Evolutionary conservation across 2,797 vertebrate genomes (phyloP).

Genomic region (Pelobates cultripes): DNA sequence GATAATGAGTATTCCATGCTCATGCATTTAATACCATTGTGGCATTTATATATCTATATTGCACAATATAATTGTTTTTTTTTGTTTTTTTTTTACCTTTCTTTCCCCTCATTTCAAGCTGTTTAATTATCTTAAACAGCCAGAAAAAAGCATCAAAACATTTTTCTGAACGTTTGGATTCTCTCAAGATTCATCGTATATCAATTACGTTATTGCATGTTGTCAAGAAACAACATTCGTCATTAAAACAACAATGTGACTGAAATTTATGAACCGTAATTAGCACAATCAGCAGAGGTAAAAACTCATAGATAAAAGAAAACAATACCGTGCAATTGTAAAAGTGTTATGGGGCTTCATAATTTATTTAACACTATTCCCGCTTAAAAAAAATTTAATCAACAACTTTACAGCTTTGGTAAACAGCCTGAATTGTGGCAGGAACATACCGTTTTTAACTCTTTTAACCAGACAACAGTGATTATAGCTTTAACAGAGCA

Average conservation of each 20-base stretch:
- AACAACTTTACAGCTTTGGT: neutral
- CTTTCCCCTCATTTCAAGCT: neutral
- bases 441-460: too few relatives aligned
- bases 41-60: slow-evolving; percentile 32
- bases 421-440: neutral
- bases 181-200: slow-evolving; percentile 29
- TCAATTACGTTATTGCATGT: slow-evolving; percentile 46
- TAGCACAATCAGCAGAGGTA: slow-evolving; percentile 16
- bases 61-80: slow-evolving; percentile 3
- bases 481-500: too few relatives aligned
- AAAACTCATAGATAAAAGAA: slow-evolving; percentile 6
- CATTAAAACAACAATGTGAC: slow-evolving; percentile 32
- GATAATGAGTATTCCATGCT: slow-evolving; percentile 38
- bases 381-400: neutral
- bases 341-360: neutral
- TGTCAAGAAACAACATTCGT: slow-evolving; percentile 35
- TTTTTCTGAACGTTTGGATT: slow-evolving; percentile 10
- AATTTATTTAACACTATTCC: neutral
- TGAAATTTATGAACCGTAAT: slow-evolving; percentile 36
- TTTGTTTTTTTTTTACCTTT: neutral
- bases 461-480: too few relatives aligned
- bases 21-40: slow-evolving; percentile 16
- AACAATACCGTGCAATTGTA: neutral
- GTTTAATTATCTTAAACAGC: slow-evolving; percentile 38
- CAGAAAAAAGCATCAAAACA: slow-evolving; percentile 18